A percentile compares a stretch with the other conserved stretches of the same genome.
These are phyloP conservation scores for Drosophila nebulosa DNA, from an alignment of 1,140 invertebrate species.

Conservation along the genomic window DNA sequence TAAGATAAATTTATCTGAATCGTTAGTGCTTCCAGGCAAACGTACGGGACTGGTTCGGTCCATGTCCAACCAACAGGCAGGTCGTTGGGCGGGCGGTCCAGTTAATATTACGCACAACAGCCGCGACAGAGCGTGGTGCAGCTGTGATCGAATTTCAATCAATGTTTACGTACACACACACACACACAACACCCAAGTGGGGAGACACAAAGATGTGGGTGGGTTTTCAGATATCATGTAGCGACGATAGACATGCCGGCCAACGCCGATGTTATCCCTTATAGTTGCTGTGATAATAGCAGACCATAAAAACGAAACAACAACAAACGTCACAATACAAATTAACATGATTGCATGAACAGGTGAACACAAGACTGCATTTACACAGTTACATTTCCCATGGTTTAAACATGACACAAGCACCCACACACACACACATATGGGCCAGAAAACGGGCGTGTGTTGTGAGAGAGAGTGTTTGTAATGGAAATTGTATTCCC, in stretches of 20 bases:
- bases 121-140: too few species aligned
- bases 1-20: too few species aligned
- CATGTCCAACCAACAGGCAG: too few species aligned
- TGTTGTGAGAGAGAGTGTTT: slow-evolving; percentile 13
- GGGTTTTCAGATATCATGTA: slow-evolving; percentile 30
- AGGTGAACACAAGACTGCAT: slow-evolving; percentile 77
- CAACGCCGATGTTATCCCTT: slow-evolving; percentile 59
- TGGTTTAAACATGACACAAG: not conserved
- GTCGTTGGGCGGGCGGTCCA: too few species aligned
- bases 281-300: slow-evolving; percentile 57
- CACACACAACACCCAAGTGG: slow-evolving; percentile 21
- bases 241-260: slow-evolving; percentile 69
- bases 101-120: too few species aligned
- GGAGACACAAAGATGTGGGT: not conserved
- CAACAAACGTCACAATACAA: slow-evolving; percentile 62
- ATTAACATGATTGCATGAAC: slow-evolving; percentile 75
- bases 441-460: too few species aligned
- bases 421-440: too few species aligned
- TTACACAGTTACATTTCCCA: slow-evolving; percentile 68
- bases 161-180: slow-evolving; percentile 62
- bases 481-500: not conserved
- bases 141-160: slow-evolving; percentile 79
- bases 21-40: too few species aligned
- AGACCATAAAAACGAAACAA: slow-evolving; percentile 28
- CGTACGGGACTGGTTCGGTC: too few species aligned